Conservation (phyloP, 1,140 invertebrate genomes). For the Luehdorfia chinensis region DNA sequence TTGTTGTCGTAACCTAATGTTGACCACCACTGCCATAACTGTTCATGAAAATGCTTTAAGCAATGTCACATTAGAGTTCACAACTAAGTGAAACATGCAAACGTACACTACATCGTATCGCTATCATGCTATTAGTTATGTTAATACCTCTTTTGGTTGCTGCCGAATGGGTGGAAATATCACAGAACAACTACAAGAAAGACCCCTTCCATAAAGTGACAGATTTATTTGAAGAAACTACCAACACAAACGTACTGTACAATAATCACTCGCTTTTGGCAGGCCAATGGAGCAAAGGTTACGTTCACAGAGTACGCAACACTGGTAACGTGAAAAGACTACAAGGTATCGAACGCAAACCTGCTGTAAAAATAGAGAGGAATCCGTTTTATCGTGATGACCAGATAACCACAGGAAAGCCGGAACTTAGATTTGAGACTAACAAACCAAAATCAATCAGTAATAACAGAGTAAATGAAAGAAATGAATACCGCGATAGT, state of each 20-base stretch:
- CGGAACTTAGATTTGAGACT: neutral
- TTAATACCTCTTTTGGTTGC: constrained; percentile 27
- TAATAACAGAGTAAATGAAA: neutral
- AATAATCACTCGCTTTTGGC: constrained; percentile 23
- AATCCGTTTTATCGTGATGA: neutral
- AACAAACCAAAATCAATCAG: neutral
- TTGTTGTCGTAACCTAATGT: constrained; percentile 8
- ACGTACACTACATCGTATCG: neutral
- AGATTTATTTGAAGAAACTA: constrained; percentile 4
- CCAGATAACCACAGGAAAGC: neutral
- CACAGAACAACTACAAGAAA: constrained; percentile 49
- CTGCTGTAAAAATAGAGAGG: constrained; percentile 28
- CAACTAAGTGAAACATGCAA: constrained; percentile 18
- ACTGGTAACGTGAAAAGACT: constrained; percentile 36
- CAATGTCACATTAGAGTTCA: constrained; percentile 28
- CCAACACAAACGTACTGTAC: constrained; percentile 19
- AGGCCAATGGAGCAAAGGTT: constrained; percentile 30
- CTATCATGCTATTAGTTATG: constrained; percentile 35
- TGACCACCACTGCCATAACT: constrained; percentile 30
- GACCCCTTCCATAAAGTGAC: constrained; percentile 18
- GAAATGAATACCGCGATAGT: neutral
- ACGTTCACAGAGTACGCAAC: constrained; percentile 34
- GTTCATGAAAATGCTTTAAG: constrained; percentile 10
- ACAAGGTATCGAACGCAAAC: constrained; percentile 18
- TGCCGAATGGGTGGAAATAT: constrained; percentile 62